Evolutionary conservation across 2,797 vertebrate species (phyloP).

Genomic region (Rhinoraja longicauda): DNA sequence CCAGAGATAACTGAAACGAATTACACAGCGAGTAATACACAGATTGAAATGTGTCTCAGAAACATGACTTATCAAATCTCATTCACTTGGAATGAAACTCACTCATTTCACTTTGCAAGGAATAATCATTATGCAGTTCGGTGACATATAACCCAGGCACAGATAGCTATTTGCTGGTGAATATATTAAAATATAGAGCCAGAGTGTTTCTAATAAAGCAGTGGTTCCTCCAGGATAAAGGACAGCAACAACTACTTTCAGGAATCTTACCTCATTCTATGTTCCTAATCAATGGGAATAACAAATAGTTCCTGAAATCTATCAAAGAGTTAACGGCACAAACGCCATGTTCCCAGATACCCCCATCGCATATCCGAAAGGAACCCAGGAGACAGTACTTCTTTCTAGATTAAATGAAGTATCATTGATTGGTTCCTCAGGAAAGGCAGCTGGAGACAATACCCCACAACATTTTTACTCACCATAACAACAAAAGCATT

Average conservation of each 20-base stretch:
- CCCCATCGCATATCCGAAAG: not conserved
- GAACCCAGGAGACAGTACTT: not conserved
- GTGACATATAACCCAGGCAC: not conserved
- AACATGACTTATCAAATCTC: not conserved
- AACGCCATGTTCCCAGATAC: not conserved
- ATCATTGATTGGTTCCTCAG: not conserved
- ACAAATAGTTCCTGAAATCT: not conserved
- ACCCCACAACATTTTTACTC: not conserved
- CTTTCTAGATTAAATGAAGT: not conserved
- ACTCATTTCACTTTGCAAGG: not conserved
- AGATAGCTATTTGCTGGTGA: not conserved
- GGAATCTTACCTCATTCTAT: not conserved
- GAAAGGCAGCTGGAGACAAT: not conserved
- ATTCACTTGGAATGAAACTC: not conserved
- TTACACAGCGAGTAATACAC: not conserved
- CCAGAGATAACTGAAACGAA: not conserved
- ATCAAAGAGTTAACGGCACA: not conserved
- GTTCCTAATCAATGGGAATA: not conserved
- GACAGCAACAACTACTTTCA: not conserved
- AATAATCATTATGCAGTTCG: not conserved
- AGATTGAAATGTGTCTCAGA: not conserved
- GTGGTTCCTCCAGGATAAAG: not conserved
- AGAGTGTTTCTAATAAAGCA: not conserved
- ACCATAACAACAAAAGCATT: not conserved
- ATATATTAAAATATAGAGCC: not conserved